Conservation (phyloP, 2,113 vertebrate genomes). For the Siniperca chuatsi region DNA sequence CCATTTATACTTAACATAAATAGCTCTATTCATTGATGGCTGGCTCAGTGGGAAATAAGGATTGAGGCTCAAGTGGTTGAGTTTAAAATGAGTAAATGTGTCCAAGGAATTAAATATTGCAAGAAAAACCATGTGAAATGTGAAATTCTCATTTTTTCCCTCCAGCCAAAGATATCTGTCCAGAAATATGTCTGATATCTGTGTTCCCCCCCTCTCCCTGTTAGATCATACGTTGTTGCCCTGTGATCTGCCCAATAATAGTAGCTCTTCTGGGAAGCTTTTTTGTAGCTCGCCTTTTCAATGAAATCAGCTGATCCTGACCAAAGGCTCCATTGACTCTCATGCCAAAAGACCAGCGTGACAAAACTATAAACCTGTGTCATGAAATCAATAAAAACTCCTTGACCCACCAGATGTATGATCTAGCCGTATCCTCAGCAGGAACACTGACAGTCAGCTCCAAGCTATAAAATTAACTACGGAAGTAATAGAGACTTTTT, state of each 20-base stretch:
- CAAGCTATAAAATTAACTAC: conserved; percentile 31
- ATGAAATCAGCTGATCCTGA: conserved; percentile 62
- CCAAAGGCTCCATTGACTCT: conserved; percentile 54
- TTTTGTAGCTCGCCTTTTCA: conserved; percentile 38
- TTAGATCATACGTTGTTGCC: background rate
- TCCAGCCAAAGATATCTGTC: background rate
- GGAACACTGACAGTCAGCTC: conserved; percentile 32
- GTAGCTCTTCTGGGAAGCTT: conserved; percentile 22
- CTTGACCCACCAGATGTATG: conserved; percentile 35
- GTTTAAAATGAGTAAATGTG: background rate
- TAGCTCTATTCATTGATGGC: conserved; percentile 20
- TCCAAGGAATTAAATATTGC: background rate
- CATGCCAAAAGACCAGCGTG: conserved; percentile 49
- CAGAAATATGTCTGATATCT: background rate
- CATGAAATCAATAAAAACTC: conserved; percentile 31
- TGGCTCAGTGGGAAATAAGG: background rate
- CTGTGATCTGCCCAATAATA: conserved; percentile 38
- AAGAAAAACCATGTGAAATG: background rate
- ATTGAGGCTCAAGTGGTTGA: background rate
- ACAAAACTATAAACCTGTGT: conserved; percentile 50
- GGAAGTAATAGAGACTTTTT: conserved; percentile 42
- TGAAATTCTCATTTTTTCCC: background rate
- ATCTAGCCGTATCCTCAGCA: conserved; percentile 28
- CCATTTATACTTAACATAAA: background rate
- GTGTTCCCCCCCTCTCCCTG: background rate